phyloP scores from a whole-genome alignment of 2,113 vertebrate genomes.

The Myodes glareolus region DNA sequence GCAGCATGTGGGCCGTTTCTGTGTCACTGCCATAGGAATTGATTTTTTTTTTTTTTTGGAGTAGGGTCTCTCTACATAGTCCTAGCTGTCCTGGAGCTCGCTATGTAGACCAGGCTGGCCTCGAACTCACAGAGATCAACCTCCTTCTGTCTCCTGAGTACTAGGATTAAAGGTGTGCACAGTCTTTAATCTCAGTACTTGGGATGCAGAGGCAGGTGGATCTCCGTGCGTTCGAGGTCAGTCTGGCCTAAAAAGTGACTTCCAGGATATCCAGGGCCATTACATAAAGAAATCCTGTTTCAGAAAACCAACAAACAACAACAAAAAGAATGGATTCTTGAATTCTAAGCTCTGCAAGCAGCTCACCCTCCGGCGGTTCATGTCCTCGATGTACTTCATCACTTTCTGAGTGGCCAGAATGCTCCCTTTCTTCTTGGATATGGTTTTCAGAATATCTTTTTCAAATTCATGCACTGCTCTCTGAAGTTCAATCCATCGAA shows the following conservation, averaged over 20 bases:
- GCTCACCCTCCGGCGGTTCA: constrained; percentile 86
- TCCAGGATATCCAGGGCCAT: neutral
- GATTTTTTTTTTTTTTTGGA: neutral
- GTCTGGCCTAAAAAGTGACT: neutral
- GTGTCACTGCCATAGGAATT: neutral
- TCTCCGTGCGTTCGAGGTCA: neutral
- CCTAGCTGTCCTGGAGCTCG: neutral
- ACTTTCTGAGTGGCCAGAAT: constrained; percentile 85
- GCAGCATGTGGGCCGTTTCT: neutral
- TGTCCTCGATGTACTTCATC: constrained; percentile 86
- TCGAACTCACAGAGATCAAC: no score
- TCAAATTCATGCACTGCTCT: constrained; percentile 86
- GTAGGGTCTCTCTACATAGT: neutral
- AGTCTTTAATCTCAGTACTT: neutral
- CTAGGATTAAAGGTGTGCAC: neutral
- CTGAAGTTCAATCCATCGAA: constrained; percentile 83
- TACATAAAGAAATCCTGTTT: neutral
- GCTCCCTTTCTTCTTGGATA: constrained; percentile 83
- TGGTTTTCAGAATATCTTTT: constrained; percentile 82
- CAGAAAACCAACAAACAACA: neutral
- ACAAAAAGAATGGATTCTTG: neutral
- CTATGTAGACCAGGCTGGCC: neutral
- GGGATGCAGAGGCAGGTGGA: neutral
- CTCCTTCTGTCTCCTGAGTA: neutral
- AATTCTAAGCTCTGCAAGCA: neutral